Evolutionary conservation across 2,113 vertebrate genomes (phyloP), one percentile per base, ranked within the genome.

Genomic region (Lichenostomus cassidix): DNA sequence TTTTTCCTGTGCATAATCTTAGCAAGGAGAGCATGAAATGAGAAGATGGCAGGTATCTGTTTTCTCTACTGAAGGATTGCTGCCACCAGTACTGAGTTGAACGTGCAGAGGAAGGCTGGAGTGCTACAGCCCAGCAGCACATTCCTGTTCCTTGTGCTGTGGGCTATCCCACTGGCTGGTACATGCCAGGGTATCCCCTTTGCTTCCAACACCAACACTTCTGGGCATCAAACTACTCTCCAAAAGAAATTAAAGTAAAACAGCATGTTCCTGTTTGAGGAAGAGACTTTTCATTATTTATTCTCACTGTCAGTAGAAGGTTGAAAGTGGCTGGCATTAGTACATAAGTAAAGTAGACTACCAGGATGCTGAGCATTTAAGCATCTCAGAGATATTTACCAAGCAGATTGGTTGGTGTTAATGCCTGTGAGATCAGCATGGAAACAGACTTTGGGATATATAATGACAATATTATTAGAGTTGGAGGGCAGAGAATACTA

Each of bases 391-490:
- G 41, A 53, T 95, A 75, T 78, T 92, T 78, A 74, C 46, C 67
- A 84, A 91, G 39, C 56, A 76, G 39, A 76, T 27, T 52, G 73
- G 33, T 87, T 92, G 80, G 93, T 91, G 56, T 50, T 87, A 87
- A 92, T 62, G 64, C 9, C 46, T 96, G 31, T 88, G 75, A 87
- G 31, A 93, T 83, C 89, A 92, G 64, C 12, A 2, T 70, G 35
- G 24, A 89, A 95, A 90, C 56, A 92, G 71, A 39, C 77, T 90
- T 56, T 78, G 80, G 90, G 33, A 27, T 88, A 53, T 39, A 39
- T 58, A 96, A 91, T 86, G 95, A 87, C 35, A 74, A 68, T 81
- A 87, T 90, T 91, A 96, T 90, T 12, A 10, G 49, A 68, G 69
- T 25, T 64, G 39, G 47, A 93, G 39, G 41, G 68, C 33, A 63